Evolutionary conservation across 2,113 vertebrate species (phyloP).

Genomic region (Isichthys henryi): DNA sequence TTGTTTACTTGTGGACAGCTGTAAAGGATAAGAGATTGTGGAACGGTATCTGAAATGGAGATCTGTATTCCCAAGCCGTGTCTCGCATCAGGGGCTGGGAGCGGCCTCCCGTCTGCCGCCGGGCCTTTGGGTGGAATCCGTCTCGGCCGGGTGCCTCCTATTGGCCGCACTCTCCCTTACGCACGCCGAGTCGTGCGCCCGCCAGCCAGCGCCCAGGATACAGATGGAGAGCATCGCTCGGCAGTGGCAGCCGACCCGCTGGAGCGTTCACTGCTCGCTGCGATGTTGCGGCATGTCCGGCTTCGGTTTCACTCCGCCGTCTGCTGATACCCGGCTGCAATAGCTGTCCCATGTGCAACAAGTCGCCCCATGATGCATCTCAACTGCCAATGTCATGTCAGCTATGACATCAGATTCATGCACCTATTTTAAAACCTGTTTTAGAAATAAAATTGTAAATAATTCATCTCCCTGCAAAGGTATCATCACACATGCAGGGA

Average conservation of each 20-base stretch:
- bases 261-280: neutral
- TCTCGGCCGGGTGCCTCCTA: constrained; percentile 10
- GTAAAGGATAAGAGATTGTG: constrained; percentile 68
- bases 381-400: neutral
- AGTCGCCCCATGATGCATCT: neutral
- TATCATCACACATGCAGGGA: neutral
- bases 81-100: constrained; percentile 51
- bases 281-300: neutral
- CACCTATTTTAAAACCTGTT: neutral
- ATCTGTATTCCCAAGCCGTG: constrained; percentile 64
- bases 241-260: neutral
- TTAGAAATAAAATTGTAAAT: neutral
- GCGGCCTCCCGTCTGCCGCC: constrained; percentile 28
- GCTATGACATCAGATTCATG: neutral
- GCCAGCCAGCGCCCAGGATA: neutral
- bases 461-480: neutral
- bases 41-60: constrained; percentile 64
- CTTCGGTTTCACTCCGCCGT: too few relatives aligned
- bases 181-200: neutral
- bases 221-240: neutral
- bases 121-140: constrained; percentile 16
- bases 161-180: constrained; percentile 16
- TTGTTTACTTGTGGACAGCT: constrained; percentile 68
- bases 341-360: neutral
- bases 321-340: too few relatives aligned